A percentile compares a stretch with the other conserved stretches of the same genome.
These are phyloP conservation scores for Falcunculus frontatus DNA, from an alignment of 2,113 vertebrate species.

Conservation along the genomic window DNA sequence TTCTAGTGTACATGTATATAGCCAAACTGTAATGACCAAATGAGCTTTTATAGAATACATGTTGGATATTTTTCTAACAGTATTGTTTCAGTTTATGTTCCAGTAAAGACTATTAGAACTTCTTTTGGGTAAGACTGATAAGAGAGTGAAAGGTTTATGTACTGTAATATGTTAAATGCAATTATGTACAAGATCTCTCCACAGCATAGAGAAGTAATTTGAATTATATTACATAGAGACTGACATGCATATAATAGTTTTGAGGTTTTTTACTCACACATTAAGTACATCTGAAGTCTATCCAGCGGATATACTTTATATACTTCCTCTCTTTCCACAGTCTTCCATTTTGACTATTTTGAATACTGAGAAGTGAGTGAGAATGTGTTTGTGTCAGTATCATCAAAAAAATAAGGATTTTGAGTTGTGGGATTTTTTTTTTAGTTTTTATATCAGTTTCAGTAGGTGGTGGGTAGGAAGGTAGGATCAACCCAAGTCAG, in stretches of 20 bases:
- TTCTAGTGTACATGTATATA: neutral
- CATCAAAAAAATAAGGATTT: neutral
- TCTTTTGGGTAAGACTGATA: neutral
- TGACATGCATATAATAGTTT: fast-evolving
- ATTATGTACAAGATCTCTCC: neutral
- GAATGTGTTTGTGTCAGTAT: neutral
- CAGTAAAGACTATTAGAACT: neutral
- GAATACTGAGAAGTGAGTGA: neutral
- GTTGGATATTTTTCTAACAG: neutral
- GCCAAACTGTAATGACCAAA: neutral
- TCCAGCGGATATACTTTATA: neutral
- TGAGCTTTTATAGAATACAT: neutral
- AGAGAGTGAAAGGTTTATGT: neutral
- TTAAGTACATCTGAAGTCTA: neutral
- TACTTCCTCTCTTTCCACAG: neutral
- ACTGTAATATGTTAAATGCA: neutral
- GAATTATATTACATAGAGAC: neutral
- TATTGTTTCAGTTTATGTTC: neutral
- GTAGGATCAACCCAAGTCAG: neutral
- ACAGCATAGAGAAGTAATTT: neutral
- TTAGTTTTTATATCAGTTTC: neutral
- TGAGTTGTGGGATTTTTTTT: fast-evolving
- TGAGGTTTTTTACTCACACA: neutral
- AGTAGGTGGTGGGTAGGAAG: neutral
- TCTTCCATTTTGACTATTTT: neutral